Conservation (phyloP, 2,797 vertebrate genomes). For the Ciconia nigra region DNA sequence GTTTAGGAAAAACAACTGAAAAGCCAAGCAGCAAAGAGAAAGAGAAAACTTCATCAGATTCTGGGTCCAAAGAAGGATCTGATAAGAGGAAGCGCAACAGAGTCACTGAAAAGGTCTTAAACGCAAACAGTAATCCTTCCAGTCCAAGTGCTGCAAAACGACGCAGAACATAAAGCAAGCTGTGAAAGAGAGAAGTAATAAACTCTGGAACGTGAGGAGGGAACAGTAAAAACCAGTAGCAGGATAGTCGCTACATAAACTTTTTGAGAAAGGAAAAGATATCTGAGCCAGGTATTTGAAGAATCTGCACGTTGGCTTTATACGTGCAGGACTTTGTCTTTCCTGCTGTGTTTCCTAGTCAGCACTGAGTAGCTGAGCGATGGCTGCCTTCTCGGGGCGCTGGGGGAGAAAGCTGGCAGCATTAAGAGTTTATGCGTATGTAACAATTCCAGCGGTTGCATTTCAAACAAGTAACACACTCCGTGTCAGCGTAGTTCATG, state of each 20-base stretch:
- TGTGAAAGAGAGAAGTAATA: background rate
- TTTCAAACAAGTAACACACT: background rate
- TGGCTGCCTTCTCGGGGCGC: background rate
- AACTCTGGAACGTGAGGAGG: background rate
- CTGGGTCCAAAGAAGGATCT: slow-evolving; percentile 79
- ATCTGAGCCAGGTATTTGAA: background rate
- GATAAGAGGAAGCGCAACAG: slow-evolving; percentile 88
- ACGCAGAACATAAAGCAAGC: slow-evolving; percentile 75
- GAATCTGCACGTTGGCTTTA: background rate
- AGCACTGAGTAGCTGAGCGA: background rate
- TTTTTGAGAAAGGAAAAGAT: background rate
- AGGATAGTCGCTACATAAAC: background rate
- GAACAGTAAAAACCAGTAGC: background rate
- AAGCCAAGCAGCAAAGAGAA: slow-evolving; percentile 82
- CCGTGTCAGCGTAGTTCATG: background rate
- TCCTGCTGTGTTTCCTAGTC: background rate
- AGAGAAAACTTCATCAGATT: slow-evolving; percentile 79
- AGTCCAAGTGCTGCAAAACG: slow-evolving; percentile 86
- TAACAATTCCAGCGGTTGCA: background rate
- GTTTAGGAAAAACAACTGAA: slow-evolving; percentile 80
- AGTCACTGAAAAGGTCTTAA: slow-evolving; percentile 84
- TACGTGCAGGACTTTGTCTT: background rate
- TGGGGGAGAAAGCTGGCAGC: background rate
- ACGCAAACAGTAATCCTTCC: slow-evolving; percentile 84
- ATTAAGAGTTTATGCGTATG: background rate